Conservation (phyloP, 1,140 invertebrate genomes). For the Charaxes varanes region DNA sequence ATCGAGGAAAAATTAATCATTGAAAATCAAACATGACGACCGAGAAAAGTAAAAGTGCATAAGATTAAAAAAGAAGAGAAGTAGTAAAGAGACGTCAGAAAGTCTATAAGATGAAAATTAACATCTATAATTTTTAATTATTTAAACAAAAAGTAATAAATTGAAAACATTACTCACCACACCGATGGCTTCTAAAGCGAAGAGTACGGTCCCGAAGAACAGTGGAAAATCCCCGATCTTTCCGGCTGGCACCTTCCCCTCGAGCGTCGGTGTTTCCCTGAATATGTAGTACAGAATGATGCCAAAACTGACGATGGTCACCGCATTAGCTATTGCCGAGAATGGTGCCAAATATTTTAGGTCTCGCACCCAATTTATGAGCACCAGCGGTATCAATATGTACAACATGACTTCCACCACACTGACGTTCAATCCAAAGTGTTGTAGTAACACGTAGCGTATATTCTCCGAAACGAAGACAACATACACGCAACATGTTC, state of each 20-base stretch:
- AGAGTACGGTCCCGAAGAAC: slow-evolving; percentile 80
- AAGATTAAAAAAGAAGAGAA: too few relatives aligned
- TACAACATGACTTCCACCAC: slow-evolving; percentile 75
- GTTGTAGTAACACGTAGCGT: slow-evolving; percentile 74
- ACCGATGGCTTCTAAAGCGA: slow-evolving; percentile 80
- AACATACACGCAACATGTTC: slow-evolving; percentile 92
- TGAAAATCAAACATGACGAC: too few relatives aligned
- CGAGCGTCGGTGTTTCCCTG: slow-evolving; percentile 73
- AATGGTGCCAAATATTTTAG: slow-evolving; percentile 84
- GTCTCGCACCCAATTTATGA: slow-evolving; percentile 82
- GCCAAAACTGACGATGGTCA: slow-evolving; percentile 78
- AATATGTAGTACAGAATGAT: slow-evolving; percentile 84
- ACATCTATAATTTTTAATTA: too few relatives aligned
- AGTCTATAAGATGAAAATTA: too few relatives aligned
- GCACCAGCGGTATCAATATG: slow-evolving; percentile 79
- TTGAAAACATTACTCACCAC: slow-evolving; percentile 71
- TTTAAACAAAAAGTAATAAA: not conserved
- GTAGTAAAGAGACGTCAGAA: too few relatives aligned
- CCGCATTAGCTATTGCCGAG: slow-evolving; percentile 82
- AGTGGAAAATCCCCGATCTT: slow-evolving; percentile 73
- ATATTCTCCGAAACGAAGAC: slow-evolving; percentile 88
- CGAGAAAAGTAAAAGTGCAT: too few relatives aligned
- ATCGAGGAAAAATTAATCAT: slow-evolving; percentile 5
- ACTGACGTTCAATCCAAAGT: slow-evolving; percentile 49
- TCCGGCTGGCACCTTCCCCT: slow-evolving; percentile 56